Percentiles rank a stretch among this genome's conserved stretches.
Evolutionary conservation across 2,113 vertebrate genomes (phyloP).

Genomic region (Ammodytes marinus): DNA sequence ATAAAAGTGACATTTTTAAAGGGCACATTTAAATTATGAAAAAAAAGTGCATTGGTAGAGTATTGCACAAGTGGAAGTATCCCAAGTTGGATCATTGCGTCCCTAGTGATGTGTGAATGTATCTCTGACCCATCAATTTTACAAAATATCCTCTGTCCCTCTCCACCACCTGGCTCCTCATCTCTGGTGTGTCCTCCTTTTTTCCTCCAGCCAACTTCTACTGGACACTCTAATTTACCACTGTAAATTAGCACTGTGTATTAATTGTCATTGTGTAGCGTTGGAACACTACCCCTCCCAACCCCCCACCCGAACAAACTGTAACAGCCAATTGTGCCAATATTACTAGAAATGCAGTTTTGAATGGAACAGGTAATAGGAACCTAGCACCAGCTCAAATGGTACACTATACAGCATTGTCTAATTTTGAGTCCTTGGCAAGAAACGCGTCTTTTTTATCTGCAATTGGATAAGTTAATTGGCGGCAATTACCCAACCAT

Average conservation of each 20-base stretch:
- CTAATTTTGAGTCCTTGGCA: slow-evolving; percentile 59
- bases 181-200: slow-evolving; percentile 9
- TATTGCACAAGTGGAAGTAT: too few species aligned
- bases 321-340: slow-evolving; percentile 6
- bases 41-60: too few species aligned
- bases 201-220: background rate
- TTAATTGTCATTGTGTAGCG: slow-evolving; percentile 10
- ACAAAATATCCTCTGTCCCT: slow-evolving; percentile 45
- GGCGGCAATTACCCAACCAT: slow-evolving; percentile 62
- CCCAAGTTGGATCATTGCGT: too few species aligned
- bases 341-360: slow-evolving; percentile 26
- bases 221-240: slow-evolving; percentile 40
- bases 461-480: slow-evolving; percentile 76
- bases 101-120: too few species aligned
- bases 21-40: too few species aligned
- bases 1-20: too few species aligned
- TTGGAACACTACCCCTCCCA: background rate
- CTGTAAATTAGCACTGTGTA: slow-evolving; percentile 21
- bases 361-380: slow-evolving; percentile 50
- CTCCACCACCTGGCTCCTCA: slow-evolving; percentile 25
- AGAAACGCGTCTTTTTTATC: slow-evolving; percentile 41
- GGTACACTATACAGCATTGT: slow-evolving; percentile 36
- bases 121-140: slow-evolving; percentile 45
- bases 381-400: slow-evolving; percentile 49
- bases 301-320: background rate